A percentile compares a stretch with the other conserved stretches of the same genome.
phyloP scores from a whole-genome alignment of 2,888 invertebrate species.

The Crepidodera aurea region DNA sequence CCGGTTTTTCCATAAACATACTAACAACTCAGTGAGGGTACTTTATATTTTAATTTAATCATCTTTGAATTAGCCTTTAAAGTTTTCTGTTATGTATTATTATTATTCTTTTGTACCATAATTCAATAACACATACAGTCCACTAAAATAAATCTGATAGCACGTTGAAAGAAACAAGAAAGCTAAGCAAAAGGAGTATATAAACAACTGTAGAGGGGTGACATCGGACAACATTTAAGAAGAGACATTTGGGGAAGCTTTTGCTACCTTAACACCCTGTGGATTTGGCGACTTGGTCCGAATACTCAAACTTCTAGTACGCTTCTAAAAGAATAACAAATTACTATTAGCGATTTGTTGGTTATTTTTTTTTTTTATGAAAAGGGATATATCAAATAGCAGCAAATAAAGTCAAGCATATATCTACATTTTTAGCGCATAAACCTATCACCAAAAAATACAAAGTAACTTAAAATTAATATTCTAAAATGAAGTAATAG shows the following conservation, averaged over 20 bases:
- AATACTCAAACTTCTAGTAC: constrained; percentile 66
- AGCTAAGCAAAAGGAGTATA: constrained; percentile 26
- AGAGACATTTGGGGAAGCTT: constrained; percentile 37
- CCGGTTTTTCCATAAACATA: too few species aligned
- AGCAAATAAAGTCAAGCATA: constrained; percentile 12
- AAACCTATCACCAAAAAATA: neutral
- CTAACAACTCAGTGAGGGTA: too few species aligned
- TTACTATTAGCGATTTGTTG: constrained; percentile 20
- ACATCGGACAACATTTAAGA: constrained; percentile 32
- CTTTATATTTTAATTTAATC: too few species aligned
- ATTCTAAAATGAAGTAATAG: neutral
- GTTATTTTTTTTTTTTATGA: neutral
- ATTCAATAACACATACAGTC: too few species aligned
- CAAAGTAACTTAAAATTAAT: neutral
- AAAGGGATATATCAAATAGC: neutral
- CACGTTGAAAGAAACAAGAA: constrained; percentile 17
- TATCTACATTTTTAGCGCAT: neutral
- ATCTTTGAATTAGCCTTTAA: too few species aligned
- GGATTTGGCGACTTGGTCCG: constrained; percentile 65
- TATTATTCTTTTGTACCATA: too few species aligned
- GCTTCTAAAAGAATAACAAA: constrained; percentile 63
- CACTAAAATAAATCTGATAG: constrained; percentile 24
- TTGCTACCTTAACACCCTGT: constrained; percentile 67
- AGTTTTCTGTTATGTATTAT: too few species aligned
- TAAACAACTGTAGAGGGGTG: constrained; percentile 24